A percentile compares a stretch with the other conserved stretches of the same genome.
Evolutionary conservation across 2,888 invertebrate species (phyloP).

Genomic region (Tinea trinotella): DNA sequence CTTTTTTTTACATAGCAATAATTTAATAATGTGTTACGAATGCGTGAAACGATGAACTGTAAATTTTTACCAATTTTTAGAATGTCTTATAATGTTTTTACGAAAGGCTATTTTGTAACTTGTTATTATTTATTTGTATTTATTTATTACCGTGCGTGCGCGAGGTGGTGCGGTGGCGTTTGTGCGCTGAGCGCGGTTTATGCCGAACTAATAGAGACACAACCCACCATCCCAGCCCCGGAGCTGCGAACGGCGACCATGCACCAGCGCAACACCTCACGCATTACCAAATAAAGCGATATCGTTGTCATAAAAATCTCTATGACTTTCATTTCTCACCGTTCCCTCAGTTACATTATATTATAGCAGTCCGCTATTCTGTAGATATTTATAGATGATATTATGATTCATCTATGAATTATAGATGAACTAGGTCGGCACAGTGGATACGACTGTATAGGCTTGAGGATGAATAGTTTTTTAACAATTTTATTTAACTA

Average conservation of each 20-base stretch:
- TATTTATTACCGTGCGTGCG: conserved; percentile 61
- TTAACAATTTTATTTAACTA: no score
- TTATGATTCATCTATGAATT: no score
- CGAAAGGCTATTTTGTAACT: conserved; percentile 70
- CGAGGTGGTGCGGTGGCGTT: conserved; percentile 37
- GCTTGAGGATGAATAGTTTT: no score
- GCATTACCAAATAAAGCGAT: conserved; percentile 76
- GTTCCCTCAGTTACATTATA: no score
- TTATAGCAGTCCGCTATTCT: no score
- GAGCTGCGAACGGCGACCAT: conserved; percentile 22
- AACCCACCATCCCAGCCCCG: conserved; percentile 54
- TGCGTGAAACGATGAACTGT: conserved; percentile 58
- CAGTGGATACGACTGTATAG: no score
- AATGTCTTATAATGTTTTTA: conserved; percentile 65
- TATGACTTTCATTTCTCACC: not conserved
- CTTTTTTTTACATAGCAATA: conserved; percentile 62
- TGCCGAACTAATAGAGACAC: conserved; percentile 57
- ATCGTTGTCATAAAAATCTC: conserved; percentile 74
- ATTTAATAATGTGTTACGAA: conserved; percentile 40
- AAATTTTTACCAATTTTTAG: conserved; percentile 32
- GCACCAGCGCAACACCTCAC: conserved; percentile 35
- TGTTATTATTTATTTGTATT: conserved; percentile 65
- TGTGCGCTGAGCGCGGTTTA: conserved; percentile 27
- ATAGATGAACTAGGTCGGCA: no score
- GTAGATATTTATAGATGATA: no score